Evolutionary conservation across 2,113 vertebrate genomes (phyloP), one percentile per base, ranked within the genome.

Genomic region (Phylloscopus trochilus): DNA sequence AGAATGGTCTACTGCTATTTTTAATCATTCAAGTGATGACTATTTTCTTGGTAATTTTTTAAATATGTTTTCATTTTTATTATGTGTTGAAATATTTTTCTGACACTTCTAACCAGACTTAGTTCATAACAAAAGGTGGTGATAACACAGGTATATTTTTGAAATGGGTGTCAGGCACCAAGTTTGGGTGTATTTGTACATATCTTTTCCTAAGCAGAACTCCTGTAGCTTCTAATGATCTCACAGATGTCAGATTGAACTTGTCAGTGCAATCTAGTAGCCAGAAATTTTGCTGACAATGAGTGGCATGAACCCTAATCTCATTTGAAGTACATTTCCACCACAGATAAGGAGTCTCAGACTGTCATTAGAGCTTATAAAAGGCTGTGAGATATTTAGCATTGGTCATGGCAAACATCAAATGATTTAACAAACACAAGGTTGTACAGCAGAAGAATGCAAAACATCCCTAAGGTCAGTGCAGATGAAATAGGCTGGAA

Each of bases 351-450:
- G 92, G 76, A 90, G 87, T 83, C 55, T 91, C 80, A 92, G 80
- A 76, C 80, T 94, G 84, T 90, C 92, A 69, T 90, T 87, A 92
- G 97, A 93, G 92, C 97, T 92, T 93, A 97, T 96, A 95, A 97
- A 97, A 93, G 86, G 66, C 91, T 84, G 83, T 63, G 47, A 85
- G 70, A 70, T 96, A 80, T 80, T 96, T 96, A 96, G 77, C 83
- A 68, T 43, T 89, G 83, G 93, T 94, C 83, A 60, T 3, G 1
- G 77, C 83, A 91, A 84, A 79, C 69, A 79, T 89, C 81, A 94
- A 92, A 72, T 90, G 52, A 83, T 89, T 83, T 87, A 95, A 86
- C 46, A 63, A 95, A 90, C 56, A 74, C 21, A 21, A 63, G 51
- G 27, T 77, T 90, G 52, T 86, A 77, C 47, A 93, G 82, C 51